Base-by-base conservation (phyloP, 2,797 vertebrate species). In the Hirundo rustica region DNA sequence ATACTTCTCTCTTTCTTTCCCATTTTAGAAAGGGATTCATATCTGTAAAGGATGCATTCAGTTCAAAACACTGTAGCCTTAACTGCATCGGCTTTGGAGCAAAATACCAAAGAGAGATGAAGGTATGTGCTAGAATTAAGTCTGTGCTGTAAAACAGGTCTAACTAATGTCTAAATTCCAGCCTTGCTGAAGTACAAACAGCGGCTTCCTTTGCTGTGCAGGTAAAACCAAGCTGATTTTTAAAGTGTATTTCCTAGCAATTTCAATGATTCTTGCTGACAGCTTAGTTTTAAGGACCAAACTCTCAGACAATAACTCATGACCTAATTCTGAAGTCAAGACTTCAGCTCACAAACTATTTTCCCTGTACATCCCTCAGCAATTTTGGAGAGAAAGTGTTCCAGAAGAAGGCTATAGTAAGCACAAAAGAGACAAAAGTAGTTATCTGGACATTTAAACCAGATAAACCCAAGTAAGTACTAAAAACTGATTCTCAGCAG, bases 261-360 rank as follows among this genome's bases (percentile, higher is more conserved):
- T 95, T 93, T 74, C 76, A 88, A 32, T 65, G 38, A 85, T 74
- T 91, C 53, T 84, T 92, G 78, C 91, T 94, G 91, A 91, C 65
- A 74, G n/a, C 34, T 85, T 55, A 64, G 75, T 82, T 91, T 85
- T 73, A 60, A 93, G 75, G 53, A 88, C 57, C 42, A 68, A 54
- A 61, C 48, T 83, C 72, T 58, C 54, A 68, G 61, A 32, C 62
- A 80, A 11, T 72, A 89, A 72, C 62, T 95, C 66, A 29, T 68
- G 82, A 95, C 76, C 79, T 66, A 90, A 26, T 92, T 94, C 82
- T 81, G 65, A 92, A 93, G 61, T 38, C 61, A 94, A 83, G 68
- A 61, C 53, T 91, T 71, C 65, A 71, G 50, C 67, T 94, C 81
- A 73, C 40, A 57, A 64, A 57, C 62, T 44, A 85, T 89, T 88